Conservation (phyloP, 1,140 invertebrate species). For the Drosophila sulfurigaster region DNA sequence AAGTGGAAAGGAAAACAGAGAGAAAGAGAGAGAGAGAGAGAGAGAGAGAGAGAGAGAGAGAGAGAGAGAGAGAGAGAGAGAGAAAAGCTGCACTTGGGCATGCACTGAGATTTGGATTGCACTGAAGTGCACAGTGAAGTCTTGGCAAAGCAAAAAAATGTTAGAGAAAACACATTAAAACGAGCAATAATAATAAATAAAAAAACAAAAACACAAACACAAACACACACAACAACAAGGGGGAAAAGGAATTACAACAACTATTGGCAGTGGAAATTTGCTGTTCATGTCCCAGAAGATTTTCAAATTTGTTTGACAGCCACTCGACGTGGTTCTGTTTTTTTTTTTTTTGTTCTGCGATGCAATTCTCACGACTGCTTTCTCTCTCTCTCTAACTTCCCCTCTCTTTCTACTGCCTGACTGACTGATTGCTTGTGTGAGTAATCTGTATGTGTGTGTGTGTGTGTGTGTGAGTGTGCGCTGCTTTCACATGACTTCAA, state of each 20-base stretch:
- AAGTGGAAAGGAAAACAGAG: no score
- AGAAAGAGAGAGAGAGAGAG: not conserved
- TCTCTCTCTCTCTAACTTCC: not conserved
- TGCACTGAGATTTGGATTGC: not conserved
- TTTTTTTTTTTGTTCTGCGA: not conserved
- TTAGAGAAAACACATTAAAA: not conserved
- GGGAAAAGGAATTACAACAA: not conserved
- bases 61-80: not conserved
- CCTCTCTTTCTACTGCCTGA: not conserved
- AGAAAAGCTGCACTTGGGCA: not conserved
- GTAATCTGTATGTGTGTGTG: conserved; percentile 3
- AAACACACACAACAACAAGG: not conserved
- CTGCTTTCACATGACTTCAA: conserved; percentile 79
- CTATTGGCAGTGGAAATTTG: conserved; percentile 26
- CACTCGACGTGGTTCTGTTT: conserved; percentile 27
- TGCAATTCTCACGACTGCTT: conserved; percentile 42
- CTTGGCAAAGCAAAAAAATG: not conserved
- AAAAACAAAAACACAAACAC: conserved; percentile 3
- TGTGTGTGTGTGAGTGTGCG: conserved; percentile 23
- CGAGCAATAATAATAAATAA: not conserved
- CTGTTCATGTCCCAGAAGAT: conserved; percentile 21
- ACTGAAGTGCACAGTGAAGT: not conserved
- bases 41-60: not conserved
- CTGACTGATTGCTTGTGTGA: conserved; percentile 30
- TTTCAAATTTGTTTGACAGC: conserved; percentile 41